A percentile compares a stretch with the other conserved stretches of the same genome.
phyloP scores from a whole-genome alignment of 1,140 invertebrate genomes.

The Aphelinus certus region DNA sequence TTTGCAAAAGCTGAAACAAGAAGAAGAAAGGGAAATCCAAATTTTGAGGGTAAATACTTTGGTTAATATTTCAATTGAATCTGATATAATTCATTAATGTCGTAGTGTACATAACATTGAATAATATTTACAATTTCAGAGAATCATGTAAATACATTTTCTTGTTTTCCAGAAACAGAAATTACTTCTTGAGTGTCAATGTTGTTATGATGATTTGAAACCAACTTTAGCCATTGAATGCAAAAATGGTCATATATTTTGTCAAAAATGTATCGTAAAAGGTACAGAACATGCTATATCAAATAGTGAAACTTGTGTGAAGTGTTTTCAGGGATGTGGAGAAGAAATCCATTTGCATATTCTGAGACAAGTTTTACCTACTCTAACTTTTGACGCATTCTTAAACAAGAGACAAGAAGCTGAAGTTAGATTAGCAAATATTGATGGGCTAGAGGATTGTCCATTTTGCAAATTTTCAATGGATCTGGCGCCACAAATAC shows the following conservation, averaged over 20 bases:
- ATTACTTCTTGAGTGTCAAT: slow-evolving; percentile 63
- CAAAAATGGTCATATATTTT: slow-evolving; percentile 70
- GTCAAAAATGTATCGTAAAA: slow-evolving; percentile 67
- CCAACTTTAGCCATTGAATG: slow-evolving; percentile 68
- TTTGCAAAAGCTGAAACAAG: slow-evolving; percentile 49
- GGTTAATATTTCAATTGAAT: too few relatives aligned
- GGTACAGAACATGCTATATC: slow-evolving; percentile 65
- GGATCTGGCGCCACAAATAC: slow-evolving; percentile 69
- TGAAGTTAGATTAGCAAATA: slow-evolving; percentile 70
- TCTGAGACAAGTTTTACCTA: slow-evolving; percentile 62
- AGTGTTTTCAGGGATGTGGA: slow-evolving; percentile 65
- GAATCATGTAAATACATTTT: background rate
- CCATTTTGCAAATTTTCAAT: slow-evolving; percentile 74
- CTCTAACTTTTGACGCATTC: slow-evolving; percentile 58
- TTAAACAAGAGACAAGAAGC: slow-evolving; percentile 67
- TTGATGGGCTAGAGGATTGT: slow-evolving; percentile 71
- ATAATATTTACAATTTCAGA: too few relatives aligned
- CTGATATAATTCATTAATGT: too few relatives aligned
- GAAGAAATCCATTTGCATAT: slow-evolving; percentile 59
- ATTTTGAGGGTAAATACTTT: slow-evolving; percentile 48
- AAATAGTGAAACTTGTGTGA: slow-evolving; percentile 64
- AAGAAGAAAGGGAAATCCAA: slow-evolving; percentile 53
- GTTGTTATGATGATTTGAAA: slow-evolving; percentile 69
- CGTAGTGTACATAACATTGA: too few relatives aligned
- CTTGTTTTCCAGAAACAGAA: slow-evolving; percentile 48